Base-by-base conservation (phyloP, 2,113 vertebrate genomes). In the Tonatia bakeri region DNA sequence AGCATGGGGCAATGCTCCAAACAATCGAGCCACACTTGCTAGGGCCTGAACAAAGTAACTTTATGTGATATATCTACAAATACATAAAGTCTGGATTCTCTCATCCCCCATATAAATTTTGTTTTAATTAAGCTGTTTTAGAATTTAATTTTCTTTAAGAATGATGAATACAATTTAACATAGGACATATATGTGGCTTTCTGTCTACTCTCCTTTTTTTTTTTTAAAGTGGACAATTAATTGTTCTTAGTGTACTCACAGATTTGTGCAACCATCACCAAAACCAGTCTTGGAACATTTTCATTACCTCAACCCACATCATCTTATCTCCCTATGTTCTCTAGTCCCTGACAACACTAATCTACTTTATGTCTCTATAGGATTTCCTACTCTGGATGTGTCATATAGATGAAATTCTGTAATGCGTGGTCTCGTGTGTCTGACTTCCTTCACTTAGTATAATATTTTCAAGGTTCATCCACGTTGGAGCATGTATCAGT, bases 61-160 rank as follows among this genome's bases (percentile, higher is more conserved):
- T 76, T 81, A 22, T 82, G 20, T 50, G 36, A 76, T 22, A 56
- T 45, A 83, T 76, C 15, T 76, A 82, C 24, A 89, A 61, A 69
- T 73, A 76, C 6, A 47, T 69, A 72, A 89, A 83, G 56, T 12
- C 19, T 7, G 40, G 40, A 45, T 81, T 12, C 79, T 14, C 28
- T 61, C 12, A 90, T 3, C 26, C 6, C 36, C 59, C 38, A 36
- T 9, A 52, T 0, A 76, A 16, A 77, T 38, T 73, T 40, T 67
- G 59, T 69, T 91, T 94, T 88, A 47, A 80, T 87, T 81, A 85
- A 79, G 52, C 5, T 45, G n/a, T n/a, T 79, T 95, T 77, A 80
- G 40, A 94, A 67, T 83, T 84, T 93, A 77, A 50, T 77, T 91
- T 90, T 80, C 75, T 75, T 65, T 80, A 95, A 88, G 84, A 92